These are phyloP conservation scores for Diadegma fenestrale DNA, from an alignment of 2,888 invertebrate genomes.

Conservation along the genomic window DNA sequence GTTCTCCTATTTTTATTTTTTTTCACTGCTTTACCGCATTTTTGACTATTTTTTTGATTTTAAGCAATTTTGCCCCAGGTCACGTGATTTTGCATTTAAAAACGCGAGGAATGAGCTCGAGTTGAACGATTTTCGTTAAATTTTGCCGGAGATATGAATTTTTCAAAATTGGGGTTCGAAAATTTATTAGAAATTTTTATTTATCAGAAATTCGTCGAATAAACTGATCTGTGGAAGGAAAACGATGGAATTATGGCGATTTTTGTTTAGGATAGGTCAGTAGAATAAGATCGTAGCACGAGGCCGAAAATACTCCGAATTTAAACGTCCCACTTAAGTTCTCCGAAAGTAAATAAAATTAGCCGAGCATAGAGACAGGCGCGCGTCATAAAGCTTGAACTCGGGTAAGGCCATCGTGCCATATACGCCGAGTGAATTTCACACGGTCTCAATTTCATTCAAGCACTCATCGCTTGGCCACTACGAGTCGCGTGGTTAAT, in stretches of 20 bases:
- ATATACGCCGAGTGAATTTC: constrained; percentile 69
- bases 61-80: too few relatives aligned
- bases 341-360: constrained; percentile 45
- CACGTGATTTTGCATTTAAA: too few relatives aligned
- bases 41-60: too few relatives aligned
- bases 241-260: background rate
- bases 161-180: too few relatives aligned
- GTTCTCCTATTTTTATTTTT: too few relatives aligned
- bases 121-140: too few relatives aligned
- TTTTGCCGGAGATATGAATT: too few relatives aligned
- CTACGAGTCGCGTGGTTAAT: constrained; percentile 70
- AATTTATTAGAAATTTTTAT: too few relatives aligned
- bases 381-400: constrained; percentile 29
- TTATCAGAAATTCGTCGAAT: background rate
- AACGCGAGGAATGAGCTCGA: too few relatives aligned
- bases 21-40: too few relatives aligned
- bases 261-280: background rate
- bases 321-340: constrained; percentile 8
- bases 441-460: constrained; percentile 71
- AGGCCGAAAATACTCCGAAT: constrained; percentile 25
- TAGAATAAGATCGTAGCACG: background rate
- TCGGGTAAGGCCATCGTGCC: constrained; percentile 70
- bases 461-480: constrained; percentile 54
- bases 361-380: constrained; percentile 1
- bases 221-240: background rate